Conservation (phyloP, 2,797 vertebrate genomes). For the Vireo griseus region DNA sequence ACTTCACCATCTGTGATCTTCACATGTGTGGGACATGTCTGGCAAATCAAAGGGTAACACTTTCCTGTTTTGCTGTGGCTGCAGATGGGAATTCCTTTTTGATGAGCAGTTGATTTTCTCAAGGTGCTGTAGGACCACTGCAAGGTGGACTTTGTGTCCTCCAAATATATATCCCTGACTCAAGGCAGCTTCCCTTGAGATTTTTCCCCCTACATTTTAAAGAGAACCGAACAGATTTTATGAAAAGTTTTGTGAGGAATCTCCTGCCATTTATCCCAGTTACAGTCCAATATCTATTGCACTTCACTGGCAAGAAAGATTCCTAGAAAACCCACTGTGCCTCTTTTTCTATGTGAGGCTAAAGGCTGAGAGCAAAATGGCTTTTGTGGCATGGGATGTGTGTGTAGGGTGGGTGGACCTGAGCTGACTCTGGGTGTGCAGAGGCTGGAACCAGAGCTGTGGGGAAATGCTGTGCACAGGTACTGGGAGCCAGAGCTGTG, state of each 20-base stretch:
- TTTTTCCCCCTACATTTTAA: fast-evolving
- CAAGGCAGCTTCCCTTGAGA: background rate
- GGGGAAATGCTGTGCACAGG: background rate
- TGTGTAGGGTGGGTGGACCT: background rate
- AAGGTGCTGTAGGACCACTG: background rate
- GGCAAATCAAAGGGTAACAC: background rate
- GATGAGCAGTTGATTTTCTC: background rate
- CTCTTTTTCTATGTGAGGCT: background rate
- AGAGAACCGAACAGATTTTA: background rate
- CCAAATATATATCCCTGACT: background rate
- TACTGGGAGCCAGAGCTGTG: too few relatives aligned
- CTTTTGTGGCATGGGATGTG: fast-evolving
- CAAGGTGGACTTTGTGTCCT: background rate
- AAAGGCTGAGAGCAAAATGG: background rate
- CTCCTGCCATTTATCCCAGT: background rate
- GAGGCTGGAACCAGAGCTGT: background rate
- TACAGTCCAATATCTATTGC: background rate
- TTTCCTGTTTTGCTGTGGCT: background rate
- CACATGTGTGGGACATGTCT: background rate
- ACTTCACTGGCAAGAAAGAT: background rate
- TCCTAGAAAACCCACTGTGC: background rate
- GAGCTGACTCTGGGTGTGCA: background rate
- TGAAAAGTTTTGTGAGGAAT: background rate
- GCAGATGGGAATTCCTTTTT: background rate
- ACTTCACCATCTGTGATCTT: background rate